Base-by-base conservation (phyloP, 2,888 invertebrate species). In the Zaprionus obscuricornis region DNA sequence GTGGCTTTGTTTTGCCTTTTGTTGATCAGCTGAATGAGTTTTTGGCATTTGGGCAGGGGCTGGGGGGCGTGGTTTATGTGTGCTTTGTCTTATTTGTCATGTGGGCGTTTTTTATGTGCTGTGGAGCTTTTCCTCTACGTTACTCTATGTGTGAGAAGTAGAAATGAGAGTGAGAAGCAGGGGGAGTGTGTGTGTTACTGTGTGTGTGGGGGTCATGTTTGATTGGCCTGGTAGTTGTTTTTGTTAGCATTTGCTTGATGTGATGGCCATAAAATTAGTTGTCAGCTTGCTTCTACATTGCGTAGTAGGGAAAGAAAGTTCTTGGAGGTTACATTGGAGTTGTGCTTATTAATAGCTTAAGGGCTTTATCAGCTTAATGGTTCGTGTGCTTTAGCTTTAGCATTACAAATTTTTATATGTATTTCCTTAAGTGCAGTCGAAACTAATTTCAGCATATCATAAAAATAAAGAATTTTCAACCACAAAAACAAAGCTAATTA, bases 81-180 rank as follows among this genome's bases (percentile, higher is more conserved):
- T 66, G 74, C 77, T 76, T 84, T 81, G 85, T 73, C 84, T 78
- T 78, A 73, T 78, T 84, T 78, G 84, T 73, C 74, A 73, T 73
- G 69, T 68, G 71, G 71, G 71, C 54, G 74, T 73, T 56, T 58
- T 71, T 71, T 71, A 71, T 73, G 68, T 45, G 58, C 68, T 39
- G 5, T 36, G 42, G 54, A 51, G 51, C 22, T 13, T 11, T 2
- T 11, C 13, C 2, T 39, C 13, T 39, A n/a, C 29, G 3, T 65
- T 62, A 27, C 10, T 39, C n/a, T 64, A 43, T 57, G 66, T 57
- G 17, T 40, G 62, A 52, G 45, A n/a, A n/a, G n/a, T n/a, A n/a
- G n/a, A n/a, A n/a, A n/a, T n/a, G n/a, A n/a, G n/a, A n/a, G n/a
- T n/a, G n/a, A n/a, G n/a, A n/a, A n/a, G n/a, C n/a, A n/a, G n/a